Evolutionary conservation across 1,140 invertebrate species (phyloP).

Genomic region (Bicyclus anynana): DNA sequence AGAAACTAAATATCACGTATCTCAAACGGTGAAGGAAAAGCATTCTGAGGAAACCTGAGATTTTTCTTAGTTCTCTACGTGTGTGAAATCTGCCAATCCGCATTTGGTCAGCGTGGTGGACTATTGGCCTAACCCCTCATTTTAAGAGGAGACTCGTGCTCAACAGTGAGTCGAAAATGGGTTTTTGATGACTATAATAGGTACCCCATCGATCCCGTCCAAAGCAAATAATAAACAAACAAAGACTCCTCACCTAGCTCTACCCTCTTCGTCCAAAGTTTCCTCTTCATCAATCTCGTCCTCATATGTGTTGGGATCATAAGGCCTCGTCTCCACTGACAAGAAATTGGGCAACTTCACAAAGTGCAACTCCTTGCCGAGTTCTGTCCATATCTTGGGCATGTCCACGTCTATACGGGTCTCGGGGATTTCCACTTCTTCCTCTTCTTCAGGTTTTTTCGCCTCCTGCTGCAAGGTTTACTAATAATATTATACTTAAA

Average conservation of each 20-base stretch:
- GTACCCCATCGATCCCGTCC: no score
- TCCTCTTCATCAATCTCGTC: slow-evolving; percentile 99
- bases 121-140: no score
- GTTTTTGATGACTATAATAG: no score
- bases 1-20: no score
- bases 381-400: slow-evolving; percentile 94
- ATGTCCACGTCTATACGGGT: slow-evolving; percentile 98
- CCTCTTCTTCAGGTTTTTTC: slow-evolving; percentile 82
- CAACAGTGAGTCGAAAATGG: no score
- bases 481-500: no score
- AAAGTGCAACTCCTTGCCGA: slow-evolving; percentile 95
- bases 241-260: slow-evolving; percentile 81
- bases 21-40: no score
- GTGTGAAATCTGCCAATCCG: no score
- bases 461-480: slow-evolving; percentile 31
- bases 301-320: slow-evolving; percentile 96
- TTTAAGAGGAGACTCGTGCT: no score
- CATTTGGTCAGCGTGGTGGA: no score
- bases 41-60: no score
- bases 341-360: slow-evolving; percentile 96
- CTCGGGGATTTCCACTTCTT: slow-evolving; percentile 89
- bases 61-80: no score
- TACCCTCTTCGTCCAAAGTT: slow-evolving; percentile 97
- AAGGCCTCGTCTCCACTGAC: slow-evolving; percentile 94
- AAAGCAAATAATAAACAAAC: not conserved